Evolutionary conservation across 2,797 vertebrate species (phyloP).

Genomic region (Sciaenops ocellatus): DNA sequence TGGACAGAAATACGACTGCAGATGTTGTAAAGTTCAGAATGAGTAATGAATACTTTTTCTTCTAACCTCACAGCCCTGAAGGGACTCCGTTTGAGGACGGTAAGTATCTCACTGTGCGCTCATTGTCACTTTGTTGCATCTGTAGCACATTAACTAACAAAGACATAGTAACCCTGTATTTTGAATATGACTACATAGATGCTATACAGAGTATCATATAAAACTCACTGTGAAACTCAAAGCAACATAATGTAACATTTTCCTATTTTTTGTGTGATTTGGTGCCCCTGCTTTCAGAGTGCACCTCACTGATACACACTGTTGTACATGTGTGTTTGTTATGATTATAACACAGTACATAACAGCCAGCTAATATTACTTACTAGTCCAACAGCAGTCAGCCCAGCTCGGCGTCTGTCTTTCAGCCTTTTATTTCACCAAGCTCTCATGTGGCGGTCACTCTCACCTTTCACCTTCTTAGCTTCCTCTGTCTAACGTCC

Average conservation of each 20-base stretch:
- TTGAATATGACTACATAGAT: background rate
- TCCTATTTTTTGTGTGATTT: no score
- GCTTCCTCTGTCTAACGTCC: no score
- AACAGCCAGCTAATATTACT: no score
- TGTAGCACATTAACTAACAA: background rate
- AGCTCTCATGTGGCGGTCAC: no score
- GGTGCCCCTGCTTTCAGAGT: no score
- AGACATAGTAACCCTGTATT: background rate
- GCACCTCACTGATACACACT: no score
- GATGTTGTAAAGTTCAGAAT: background rate
- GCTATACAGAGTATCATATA: background rate
- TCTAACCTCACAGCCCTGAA: constrained; percentile 88
- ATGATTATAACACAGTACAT: no score
- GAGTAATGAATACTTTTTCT: constrained; percentile 13
- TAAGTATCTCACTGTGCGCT: constrained; percentile 76
- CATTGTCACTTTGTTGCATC: background rate
- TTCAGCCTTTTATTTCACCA: no score
- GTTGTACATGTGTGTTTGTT: background rate
- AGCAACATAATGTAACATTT: background rate
- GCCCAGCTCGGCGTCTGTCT: no score
- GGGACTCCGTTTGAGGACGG: constrained; percentile 99
- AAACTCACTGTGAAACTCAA: background rate
- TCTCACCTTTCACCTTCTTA: no score
- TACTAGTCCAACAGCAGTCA: no score
- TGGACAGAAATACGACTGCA: background rate